Evolutionary conservation across 1,140 invertebrate genomes (phyloP).

Genomic region (Dendrolimus punctatus): DNA sequence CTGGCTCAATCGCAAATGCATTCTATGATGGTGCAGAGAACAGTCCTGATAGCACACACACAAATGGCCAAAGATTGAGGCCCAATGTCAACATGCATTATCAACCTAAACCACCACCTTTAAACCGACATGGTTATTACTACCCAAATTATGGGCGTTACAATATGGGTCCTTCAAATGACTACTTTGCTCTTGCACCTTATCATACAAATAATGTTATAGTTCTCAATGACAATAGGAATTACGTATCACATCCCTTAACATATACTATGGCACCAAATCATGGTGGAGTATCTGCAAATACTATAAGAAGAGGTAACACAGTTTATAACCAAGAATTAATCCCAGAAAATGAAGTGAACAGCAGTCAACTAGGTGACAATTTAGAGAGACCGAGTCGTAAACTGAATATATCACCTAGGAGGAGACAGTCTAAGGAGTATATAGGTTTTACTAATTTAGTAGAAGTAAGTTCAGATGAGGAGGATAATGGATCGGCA

Average conservation of each 20-base stretch:
- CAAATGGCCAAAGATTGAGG: constrained; percentile 23
- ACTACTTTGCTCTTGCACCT: constrained; percentile 29
- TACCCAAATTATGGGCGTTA: constrained; percentile 43
- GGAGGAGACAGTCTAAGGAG: constrained; percentile 51
- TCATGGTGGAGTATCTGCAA: not conserved
- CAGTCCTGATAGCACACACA: constrained; percentile 31
- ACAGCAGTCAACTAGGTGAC: constrained; percentile 15
- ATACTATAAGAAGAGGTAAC: constrained; percentile 1
- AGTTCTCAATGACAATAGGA: constrained; percentile 38
- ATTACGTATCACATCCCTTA: constrained; percentile 32
- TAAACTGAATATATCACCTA: constrained; percentile 57
- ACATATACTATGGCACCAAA: constrained; percentile 32
- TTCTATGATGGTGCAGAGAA: constrained; percentile 9
- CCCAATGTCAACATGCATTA: constrained; percentile 50
- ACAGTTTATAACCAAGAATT: constrained; percentile 17
- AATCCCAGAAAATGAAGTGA: constrained; percentile 5
- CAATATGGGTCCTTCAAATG: constrained; percentile 7
- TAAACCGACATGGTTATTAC: constrained; percentile 33
- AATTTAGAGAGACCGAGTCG: constrained; percentile 52
- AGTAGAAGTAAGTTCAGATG: constrained; percentile 67
- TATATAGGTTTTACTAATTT: constrained; percentile 37
- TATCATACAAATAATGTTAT: constrained; percentile 39
- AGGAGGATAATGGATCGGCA: constrained; percentile 50
- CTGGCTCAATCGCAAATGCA: constrained; percentile 40
- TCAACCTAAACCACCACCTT: constrained; percentile 43